Evolutionary conservation across 1,140 invertebrate genomes (phyloP), one percentile per base, ranked within the genome.

Genomic region (Drosophila tropicalis): DNA sequence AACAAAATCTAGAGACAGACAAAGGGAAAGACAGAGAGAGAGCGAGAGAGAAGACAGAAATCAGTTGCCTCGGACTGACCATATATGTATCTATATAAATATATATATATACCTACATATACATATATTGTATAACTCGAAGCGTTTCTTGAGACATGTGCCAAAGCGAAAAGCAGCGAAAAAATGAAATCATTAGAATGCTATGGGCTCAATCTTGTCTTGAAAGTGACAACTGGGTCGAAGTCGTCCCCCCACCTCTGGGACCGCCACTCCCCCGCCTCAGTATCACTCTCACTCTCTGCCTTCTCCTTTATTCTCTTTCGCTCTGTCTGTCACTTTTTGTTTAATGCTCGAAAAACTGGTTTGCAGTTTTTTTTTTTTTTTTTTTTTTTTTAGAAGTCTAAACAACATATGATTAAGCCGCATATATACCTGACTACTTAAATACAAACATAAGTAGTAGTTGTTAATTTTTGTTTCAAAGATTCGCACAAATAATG

Each of bases 161-260:
- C 47, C 60, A 72, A 72, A 77, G 17, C 36, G 10, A 61, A 57
- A 41, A 15, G 58, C 66, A 29, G 6, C 58, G 36, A 39, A 57
- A 40, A 58, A 64, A 85, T 78, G 77, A 87, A 87, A 86, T 76
- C 65, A 87, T 86, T 86, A 69, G 76, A 84, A 65, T 61, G 15
- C 74, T 65, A 65, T 75, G 54, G 54, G 10, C 22, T 62, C 6
- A 65, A 74, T 47, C 70, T 58, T 65, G 32, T 34, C 25, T 36
- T 60, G 56, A 67, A 70, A 51, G 44, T 51, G 44, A 51, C 44
- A 51, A 51, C 44, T 62, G 60, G 60, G 32, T 40, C 34, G 40
- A 25, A 22, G 15, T 51, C 29, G 7, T 65, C 63, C 9, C 63
- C 9, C 10, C 12, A 39, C 10, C 36, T 39, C 36, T 13, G 5